phyloP scores from a whole-genome alignment of 2,888 invertebrate species.

The Adelognathus sp. region DNA sequence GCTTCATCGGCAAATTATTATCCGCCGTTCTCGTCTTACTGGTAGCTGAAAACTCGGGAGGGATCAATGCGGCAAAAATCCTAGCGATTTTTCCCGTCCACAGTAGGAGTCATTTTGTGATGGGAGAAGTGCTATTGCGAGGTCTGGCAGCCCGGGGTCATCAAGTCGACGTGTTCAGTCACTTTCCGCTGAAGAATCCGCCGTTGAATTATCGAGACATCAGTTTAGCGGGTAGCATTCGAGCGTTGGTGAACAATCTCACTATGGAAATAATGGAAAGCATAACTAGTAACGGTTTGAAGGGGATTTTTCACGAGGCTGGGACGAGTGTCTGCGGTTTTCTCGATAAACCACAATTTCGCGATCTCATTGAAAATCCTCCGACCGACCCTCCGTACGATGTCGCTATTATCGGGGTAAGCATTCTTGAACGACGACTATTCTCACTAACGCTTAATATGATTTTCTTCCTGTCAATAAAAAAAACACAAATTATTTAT shows the following conservation, averaged over 20 bases:
- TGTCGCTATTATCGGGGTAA: slow-evolving; percentile 66
- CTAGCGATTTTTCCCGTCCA: slow-evolving; percentile 81
- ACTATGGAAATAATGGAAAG: slow-evolving; percentile 45
- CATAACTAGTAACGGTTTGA: not conserved
- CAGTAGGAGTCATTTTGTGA: slow-evolving; percentile 82
- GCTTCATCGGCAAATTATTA: not conserved
- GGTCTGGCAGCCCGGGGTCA: slow-evolving; percentile 81
- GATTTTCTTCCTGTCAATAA: too few species aligned
- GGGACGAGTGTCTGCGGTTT: slow-evolving; percentile 55
- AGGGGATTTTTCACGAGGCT: not conserved
- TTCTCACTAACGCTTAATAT: too few species aligned
- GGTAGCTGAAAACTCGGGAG: not conserved
- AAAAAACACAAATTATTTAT: too few species aligned
- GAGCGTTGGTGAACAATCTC: slow-evolving; percentile 68
- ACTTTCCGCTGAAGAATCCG: slow-evolving; percentile 69
- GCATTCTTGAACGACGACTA: too few species aligned
- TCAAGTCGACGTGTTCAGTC: slow-evolving; percentile 79
- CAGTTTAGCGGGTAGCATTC: slow-evolving; percentile 62
- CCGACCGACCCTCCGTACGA: slow-evolving; percentile 67
- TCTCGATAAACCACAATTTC: slow-evolving; percentile 44
- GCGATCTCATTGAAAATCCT: slow-evolving; percentile 62
- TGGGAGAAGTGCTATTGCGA: slow-evolving; percentile 79
- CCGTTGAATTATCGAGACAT: slow-evolving; percentile 72
- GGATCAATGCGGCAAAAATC: slow-evolving; percentile 70
- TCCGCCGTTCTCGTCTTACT: not conserved